A percentile compares a stretch with the other conserved stretches of the same genome.
phyloP scores from a whole-genome alignment of 2,113 vertebrate species.

The Paratilapia polleni region DNA sequence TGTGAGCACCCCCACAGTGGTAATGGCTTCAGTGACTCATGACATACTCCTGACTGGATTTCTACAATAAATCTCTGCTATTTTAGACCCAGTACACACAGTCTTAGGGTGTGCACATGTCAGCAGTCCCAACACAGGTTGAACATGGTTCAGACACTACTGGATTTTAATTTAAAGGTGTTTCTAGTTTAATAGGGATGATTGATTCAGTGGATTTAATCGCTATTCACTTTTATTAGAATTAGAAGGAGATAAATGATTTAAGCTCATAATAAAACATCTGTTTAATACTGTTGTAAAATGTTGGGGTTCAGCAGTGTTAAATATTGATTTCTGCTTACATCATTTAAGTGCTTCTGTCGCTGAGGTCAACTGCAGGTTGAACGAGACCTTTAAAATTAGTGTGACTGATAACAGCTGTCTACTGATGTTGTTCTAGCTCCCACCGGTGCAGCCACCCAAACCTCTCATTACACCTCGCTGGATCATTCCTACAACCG shows the following conservation, averaged over 20 bases:
- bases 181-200: neutral
- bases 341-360: neutral
- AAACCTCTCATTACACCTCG: constrained; percentile 85
- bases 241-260: neutral
- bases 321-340: neutral
- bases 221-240: neutral
- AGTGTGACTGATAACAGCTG: neutral
- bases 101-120: too few relatives aligned
- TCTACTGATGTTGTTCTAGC: constrained; percentile 42
- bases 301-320: neutral
- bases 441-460: constrained; percentile 79
- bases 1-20: neutral
- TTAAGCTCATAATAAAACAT: neutral
- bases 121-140: neutral
- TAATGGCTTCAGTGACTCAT: neutral
- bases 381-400: neutral
- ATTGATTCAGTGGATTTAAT: neutral
- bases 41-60: neutral
- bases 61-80: neutral
- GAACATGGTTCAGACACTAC: neutral
- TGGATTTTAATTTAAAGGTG: neutral
- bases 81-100: neutral
- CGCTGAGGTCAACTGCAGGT: neutral
- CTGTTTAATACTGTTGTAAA: neutral
- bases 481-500: constrained; percentile 91